Conservation (phyloP, 2,888 invertebrate genomes). For the Heliconius erato region DNA sequence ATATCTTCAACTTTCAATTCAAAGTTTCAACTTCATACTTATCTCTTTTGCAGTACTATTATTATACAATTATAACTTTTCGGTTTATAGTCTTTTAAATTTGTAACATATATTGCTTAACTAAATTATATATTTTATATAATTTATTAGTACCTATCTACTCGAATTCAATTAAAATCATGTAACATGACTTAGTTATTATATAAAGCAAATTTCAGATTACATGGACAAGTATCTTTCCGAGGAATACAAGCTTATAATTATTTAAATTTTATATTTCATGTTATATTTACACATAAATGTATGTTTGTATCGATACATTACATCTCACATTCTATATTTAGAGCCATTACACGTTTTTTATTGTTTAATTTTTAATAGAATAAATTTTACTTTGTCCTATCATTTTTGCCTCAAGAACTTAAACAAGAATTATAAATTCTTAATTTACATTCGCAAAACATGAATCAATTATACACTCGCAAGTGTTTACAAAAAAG, state of each 20-base stretch:
- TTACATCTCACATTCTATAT: not conserved
- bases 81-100: too few relatives aligned
- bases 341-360: not conserved
- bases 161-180: not conserved
- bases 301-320: not conserved
- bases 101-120: too few relatives aligned
- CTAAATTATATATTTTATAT: not conserved
- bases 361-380: not conserved
- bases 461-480: not conserved
- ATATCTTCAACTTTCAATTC: too few relatives aligned
- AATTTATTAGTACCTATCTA: not conserved
- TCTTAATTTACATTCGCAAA: not conserved
- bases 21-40: too few relatives aligned
- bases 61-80: not conserved
- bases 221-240: not conserved
- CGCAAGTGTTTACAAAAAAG: not conserved
- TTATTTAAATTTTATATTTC: constrained; percentile 6
- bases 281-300: not conserved
- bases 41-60: not conserved
- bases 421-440: not conserved
- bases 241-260: not conserved
- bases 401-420: not conserved
- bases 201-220: not conserved
- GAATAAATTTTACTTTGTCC: not conserved
- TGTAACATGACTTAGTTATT: not conserved